phyloP scores from a whole-genome alignment of 2,113 vertebrate genomes.

The Macquaria australasica region DNA sequence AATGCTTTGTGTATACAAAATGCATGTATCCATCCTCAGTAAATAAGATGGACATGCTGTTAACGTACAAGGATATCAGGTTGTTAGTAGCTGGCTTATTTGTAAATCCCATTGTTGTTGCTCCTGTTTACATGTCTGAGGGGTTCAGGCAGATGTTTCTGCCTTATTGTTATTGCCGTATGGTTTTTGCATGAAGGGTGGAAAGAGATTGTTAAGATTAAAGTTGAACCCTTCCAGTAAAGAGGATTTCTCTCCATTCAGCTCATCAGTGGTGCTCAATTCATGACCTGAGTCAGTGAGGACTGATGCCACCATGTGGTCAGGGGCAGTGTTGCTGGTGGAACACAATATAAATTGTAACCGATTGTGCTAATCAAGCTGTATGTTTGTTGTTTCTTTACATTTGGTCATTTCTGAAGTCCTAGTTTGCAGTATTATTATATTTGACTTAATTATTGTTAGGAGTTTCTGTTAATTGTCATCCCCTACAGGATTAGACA shows the following conservation, averaged over 20 bases:
- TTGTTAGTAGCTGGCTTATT: conserved; percentile 38
- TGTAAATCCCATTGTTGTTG: conserved; percentile 55
- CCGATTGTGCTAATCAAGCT: background rate
- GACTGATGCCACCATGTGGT: conserved; percentile 71
- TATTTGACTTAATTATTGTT: background rate
- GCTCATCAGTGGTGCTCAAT: conserved; percentile 25
- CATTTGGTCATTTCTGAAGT: background rate
- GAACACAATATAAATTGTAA: background rate
- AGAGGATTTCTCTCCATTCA: conserved; percentile 69
- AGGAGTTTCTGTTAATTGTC: background rate
- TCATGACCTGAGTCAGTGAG: conserved; percentile 30
- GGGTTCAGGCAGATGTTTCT: conserved; percentile 50
- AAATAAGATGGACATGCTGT: conserved; percentile 3
- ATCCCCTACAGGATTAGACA: background rate
- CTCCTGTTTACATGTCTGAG: conserved; percentile 20
- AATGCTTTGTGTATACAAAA: conserved; percentile 5
- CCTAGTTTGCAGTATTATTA: background rate
- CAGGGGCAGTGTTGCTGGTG: conserved; percentile 10
- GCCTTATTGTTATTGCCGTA: conserved; percentile 45
- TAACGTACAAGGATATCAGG: background rate
- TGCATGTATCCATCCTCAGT: background rate
- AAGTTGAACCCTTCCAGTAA: conserved; percentile 61
- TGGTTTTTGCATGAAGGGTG: conserved; percentile 39
- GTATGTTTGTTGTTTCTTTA: background rate
- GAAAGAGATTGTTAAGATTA: conserved; percentile 62